phyloP scores from a whole-genome alignment of 2,888 invertebrate species.

The Gortyna flavago region DNA sequence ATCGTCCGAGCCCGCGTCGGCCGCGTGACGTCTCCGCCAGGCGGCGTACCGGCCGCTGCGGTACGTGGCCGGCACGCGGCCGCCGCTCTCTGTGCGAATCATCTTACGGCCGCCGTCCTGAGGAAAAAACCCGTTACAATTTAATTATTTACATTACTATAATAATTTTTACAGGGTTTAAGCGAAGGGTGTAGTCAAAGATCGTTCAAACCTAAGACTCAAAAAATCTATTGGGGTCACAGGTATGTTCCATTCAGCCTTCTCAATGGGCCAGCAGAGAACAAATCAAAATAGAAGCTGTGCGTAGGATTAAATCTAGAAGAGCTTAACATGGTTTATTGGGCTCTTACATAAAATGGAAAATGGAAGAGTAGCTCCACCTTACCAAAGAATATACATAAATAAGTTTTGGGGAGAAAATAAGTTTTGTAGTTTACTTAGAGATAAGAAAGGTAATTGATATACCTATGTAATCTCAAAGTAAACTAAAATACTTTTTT shows the following conservation, averaged over 20 bases:
- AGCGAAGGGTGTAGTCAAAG: background rate
- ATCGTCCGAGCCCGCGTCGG: conserved; percentile 84
- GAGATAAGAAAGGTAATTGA: too few relatives aligned
- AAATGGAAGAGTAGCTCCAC: background rate
- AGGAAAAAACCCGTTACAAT: background rate
- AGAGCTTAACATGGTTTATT: too few relatives aligned
- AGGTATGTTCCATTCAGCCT: background rate
- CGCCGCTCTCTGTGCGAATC: conserved; percentile 98
- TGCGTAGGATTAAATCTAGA: background rate
- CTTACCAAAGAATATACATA: background rate
- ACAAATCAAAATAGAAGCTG: background rate
- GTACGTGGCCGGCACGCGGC: conserved; percentile 97
- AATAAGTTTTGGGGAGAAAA: background rate
- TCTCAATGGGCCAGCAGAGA: background rate
- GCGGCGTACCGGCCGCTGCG: conserved; percentile 96
- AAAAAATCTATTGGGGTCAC: background rate
- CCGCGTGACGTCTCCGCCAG: conserved; percentile 94
- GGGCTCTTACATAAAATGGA: background rate
- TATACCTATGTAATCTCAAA: too few relatives aligned
- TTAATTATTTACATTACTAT: background rate
- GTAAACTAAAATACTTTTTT: background rate
- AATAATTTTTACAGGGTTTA: background rate
- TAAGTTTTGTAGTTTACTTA: too few relatives aligned
- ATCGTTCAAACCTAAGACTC: background rate
- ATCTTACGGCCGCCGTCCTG: conserved; percentile 88